Percentiles rank a stretch among this genome's conserved stretches.
Conservation (phyloP, 2,113 vertebrate genomes). For the Muscicapa adusta region DNA sequence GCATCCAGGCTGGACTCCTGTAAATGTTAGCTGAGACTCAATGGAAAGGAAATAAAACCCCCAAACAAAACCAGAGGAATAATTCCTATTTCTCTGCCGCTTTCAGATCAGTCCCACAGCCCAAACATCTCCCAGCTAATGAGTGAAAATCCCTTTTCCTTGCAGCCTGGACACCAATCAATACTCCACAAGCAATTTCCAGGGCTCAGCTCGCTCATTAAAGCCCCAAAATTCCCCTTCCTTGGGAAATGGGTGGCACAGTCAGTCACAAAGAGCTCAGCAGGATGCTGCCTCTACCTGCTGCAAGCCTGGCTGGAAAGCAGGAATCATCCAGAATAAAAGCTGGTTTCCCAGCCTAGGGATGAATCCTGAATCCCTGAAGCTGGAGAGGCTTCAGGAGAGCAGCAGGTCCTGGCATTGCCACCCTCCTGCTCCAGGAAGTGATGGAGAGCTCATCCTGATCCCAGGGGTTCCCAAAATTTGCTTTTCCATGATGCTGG, state of each 20-base stretch:
- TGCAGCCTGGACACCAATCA: conserved; percentile 34
- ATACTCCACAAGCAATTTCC: conserved; percentile 49
- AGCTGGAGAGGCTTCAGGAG: not conserved
- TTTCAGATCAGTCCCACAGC: not conserved
- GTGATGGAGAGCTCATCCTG: not conserved
- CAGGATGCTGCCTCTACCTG: conserved; percentile 21
- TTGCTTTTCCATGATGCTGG: not conserved
- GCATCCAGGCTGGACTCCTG: not conserved
- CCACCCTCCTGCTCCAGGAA: not conserved
- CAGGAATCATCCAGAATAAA: conserved; percentile 12
- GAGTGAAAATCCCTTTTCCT: conserved; percentile 53
- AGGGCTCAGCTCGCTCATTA: not conserved
- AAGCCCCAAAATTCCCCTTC: conserved; percentile 20
- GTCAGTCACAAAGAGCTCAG: conserved; percentile 40
- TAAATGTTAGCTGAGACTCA: not conserved
- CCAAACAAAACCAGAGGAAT: conserved; percentile 1
- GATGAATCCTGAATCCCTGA: not conserved
- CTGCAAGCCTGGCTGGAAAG: not conserved
- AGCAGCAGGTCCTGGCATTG: not conserved
- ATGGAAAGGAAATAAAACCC: not conserved
- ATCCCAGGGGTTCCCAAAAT: not conserved
- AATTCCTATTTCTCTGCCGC: not conserved
- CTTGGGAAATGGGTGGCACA: conserved; percentile 4
- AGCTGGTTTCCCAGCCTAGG: not conserved
- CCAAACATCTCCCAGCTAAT: conserved; percentile 27